Evolutionary conservation across 2,113 vertebrate genomes (phyloP).

Genomic region (Carettochelys insculpta): DNA sequence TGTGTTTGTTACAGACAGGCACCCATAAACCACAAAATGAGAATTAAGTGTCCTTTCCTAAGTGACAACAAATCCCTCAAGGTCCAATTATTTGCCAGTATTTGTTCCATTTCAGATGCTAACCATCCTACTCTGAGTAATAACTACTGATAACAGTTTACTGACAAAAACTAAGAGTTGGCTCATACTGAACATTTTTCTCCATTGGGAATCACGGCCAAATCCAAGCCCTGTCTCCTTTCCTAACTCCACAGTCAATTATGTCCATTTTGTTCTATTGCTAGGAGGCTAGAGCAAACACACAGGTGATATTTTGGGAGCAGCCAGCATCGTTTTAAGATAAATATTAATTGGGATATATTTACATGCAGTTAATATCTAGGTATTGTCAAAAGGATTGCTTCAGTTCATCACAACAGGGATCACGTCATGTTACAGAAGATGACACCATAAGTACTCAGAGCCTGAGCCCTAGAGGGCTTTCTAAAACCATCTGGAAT

Average conservation of each 20-base stretch:
- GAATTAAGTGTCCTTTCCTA: constrained; percentile 53
- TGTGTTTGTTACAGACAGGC: constrained; percentile 58
- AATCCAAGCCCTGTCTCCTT: constrained; percentile 37
- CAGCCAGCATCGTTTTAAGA: not conserved
- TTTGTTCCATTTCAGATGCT: constrained; percentile 70
- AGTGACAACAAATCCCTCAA: constrained; percentile 63
- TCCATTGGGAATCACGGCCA: constrained; percentile 38
- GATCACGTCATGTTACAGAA: fast-evolving
- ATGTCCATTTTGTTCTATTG: constrained; percentile 50
- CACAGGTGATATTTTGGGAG: not conserved
- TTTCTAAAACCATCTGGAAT: not conserved
- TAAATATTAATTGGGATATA: not conserved
- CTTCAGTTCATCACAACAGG: not conserved
- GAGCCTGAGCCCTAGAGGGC: not conserved
- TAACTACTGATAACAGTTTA: constrained; percentile 61
- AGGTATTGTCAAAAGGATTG: not conserved
- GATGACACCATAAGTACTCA: not conserved
- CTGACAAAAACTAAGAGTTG: constrained; percentile 58
- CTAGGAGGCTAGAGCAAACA: constrained; percentile 32
- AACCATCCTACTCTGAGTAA: constrained; percentile 45
- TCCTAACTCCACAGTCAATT: constrained; percentile 50
- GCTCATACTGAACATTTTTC: constrained; percentile 25
- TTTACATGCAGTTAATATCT: not conserved
- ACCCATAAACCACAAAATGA: constrained; percentile 59
- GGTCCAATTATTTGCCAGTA: constrained; percentile 69